Conservation (phyloP, 2,797 vertebrate species). For the Todus mexicanus region DNA sequence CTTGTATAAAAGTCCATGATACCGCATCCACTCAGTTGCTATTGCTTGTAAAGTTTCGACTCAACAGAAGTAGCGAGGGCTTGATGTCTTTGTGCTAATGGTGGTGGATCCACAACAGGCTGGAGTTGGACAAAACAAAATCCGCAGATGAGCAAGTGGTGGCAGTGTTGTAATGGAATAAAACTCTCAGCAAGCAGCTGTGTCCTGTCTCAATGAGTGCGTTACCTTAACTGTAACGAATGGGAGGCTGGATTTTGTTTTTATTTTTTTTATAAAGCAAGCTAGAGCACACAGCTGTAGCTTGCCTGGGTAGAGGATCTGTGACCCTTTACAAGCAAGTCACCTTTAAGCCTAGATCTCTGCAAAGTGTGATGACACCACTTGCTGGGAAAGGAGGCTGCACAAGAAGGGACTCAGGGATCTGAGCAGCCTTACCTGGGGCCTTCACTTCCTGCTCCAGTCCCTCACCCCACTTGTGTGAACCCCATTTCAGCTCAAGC, state of each 20-base stretch:
- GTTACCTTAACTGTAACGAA: neutral
- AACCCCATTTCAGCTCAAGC: neutral
- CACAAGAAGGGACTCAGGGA: neutral
- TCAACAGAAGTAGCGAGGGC: neutral
- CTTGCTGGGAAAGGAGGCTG: neutral
- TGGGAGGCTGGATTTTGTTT: neutral
- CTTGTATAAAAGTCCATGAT: neutral
- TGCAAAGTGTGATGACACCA: neutral
- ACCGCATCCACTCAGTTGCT: neutral
- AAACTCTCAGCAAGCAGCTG: neutral
- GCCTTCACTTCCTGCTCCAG: neutral
- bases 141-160: neutral
- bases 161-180: neutral
- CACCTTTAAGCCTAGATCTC: neutral
- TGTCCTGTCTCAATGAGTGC: rapidly evolving
- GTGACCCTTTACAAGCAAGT: neutral
- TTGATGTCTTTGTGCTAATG: neutral
- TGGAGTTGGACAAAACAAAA: neutral
- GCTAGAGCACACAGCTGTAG: neutral
- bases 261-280: neutral
- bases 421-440: neutral
- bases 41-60: neutral
- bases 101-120: neutral
- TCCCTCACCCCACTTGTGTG: neutral
- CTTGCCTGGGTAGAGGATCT: neutral